A percentile compares a stretch with the other conserved stretches of the same genome.
phyloP scores from a whole-genome alignment of 2,888 invertebrate species.

The Drosophila aldrichi region DNA sequence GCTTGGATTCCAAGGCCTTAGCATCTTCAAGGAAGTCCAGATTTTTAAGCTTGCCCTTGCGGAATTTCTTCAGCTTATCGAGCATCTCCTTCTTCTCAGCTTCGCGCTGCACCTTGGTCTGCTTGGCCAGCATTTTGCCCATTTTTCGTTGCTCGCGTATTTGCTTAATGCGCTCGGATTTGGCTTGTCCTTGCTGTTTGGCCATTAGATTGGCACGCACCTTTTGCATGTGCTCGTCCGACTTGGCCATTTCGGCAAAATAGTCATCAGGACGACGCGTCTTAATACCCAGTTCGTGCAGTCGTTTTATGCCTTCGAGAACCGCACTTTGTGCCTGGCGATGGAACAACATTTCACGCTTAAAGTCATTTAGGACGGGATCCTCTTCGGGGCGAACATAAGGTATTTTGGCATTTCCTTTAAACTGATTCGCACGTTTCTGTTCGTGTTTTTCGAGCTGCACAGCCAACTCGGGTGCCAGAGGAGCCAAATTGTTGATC shows the following conservation, averaged over 20 bases:
- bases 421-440: conserved; percentile 88
- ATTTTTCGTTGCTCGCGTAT: conserved; percentile 96
- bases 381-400: conserved; percentile 89
- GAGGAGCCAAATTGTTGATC: conserved; percentile 90
- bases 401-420: conserved; percentile 90
- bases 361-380: conserved; percentile 95
- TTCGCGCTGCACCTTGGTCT: conserved; percentile 93
- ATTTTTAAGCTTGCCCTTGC: conserved; percentile 93
- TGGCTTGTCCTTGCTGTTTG: conserved; percentile 93
- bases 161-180: conserved; percentile 95
- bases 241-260: conserved; percentile 99
- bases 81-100: conserved; percentile 96
- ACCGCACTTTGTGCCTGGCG: conserved; percentile 95
- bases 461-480: conserved; percentile 93
- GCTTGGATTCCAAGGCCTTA: conserved; percentile 83
- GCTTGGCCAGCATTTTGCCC: conserved; percentile 94
- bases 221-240: conserved; percentile 99
- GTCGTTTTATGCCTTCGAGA: conserved; percentile 90
- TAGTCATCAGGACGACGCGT: conserved; percentile 97
- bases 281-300: conserved; percentile 91
- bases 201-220: conserved; percentile 93
- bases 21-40: conserved; percentile 92
- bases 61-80: conserved; percentile 96
- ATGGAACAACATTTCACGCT: conserved; percentile 94
- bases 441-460: conserved; percentile 92